Evolutionary conservation across 2,113 vertebrate species (phyloP).

Genomic region (Tychaedon coryphoeus): DNA sequence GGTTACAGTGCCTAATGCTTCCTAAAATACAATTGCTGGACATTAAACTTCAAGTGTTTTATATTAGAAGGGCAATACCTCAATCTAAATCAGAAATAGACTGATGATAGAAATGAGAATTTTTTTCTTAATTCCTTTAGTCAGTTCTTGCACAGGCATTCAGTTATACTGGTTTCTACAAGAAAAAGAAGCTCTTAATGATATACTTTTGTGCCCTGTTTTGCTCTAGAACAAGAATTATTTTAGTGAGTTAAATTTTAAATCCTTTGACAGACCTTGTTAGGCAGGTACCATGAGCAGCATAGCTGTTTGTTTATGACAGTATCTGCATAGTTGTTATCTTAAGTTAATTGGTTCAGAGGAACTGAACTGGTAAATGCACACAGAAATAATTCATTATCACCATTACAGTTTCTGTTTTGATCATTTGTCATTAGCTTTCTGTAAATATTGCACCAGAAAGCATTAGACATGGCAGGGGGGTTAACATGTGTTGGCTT

Average conservation of each 20-base stretch:
- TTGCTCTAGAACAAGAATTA: background rate
- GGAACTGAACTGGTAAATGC: background rate
- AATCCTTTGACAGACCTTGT: background rate
- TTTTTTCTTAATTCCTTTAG: background rate
- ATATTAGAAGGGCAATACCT: background rate
- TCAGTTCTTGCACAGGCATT: background rate
- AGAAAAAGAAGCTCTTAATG: background rate
- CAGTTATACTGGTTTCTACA: background rate
- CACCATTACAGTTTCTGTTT: background rate
- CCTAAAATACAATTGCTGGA: background rate
- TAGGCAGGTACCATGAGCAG: background rate
- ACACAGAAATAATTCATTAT: background rate
- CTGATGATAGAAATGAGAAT: background rate
- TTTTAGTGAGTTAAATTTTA: background rate
- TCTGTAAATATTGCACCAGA: background rate
- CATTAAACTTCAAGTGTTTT: background rate
- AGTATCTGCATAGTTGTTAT: background rate
- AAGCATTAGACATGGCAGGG: background rate
- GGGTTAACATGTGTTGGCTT: background rate
- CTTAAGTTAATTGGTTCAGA: background rate
- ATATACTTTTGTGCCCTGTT: background rate
- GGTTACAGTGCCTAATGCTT: background rate
- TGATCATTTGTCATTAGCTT: background rate
- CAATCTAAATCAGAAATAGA: background rate
- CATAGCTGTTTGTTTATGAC: background rate